Evolutionary conservation across 2,888 invertebrate species (phyloP), one percentile per base, ranked within the genome.

Genomic region (Ophion ellenae): DNA sequence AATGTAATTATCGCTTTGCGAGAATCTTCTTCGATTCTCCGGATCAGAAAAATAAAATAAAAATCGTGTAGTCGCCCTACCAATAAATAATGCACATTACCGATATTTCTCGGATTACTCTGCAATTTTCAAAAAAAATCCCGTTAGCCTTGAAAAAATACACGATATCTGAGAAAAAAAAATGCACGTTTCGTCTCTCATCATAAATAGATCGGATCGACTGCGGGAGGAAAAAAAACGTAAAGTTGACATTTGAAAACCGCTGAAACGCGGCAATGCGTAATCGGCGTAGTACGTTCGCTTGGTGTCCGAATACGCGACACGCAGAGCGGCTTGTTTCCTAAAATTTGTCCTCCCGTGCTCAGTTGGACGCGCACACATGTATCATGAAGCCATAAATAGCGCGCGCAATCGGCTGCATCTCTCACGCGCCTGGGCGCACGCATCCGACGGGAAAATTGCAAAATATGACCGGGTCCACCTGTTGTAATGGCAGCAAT

Each of bases 401-500:
- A 91, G 90, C 84, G 71, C 64, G 85, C 81, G 89, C 88, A 91
- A 90, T 91, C 90, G 90, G 88, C 86, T 76, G 88, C 88, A 89
- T 89, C 90, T 90, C 90, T 90, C 89, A 86, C 82, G 66, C 86
- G 77, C 83, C 87, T 84, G 83, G 83, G 71, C 76, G 63, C 87
- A 84, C 87, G 89, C 88, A 89, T 88, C 89, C 88, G 90, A 89
- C 90, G 89, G 88, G 90, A 90, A 92, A 91, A 91, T 91, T 91
- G 88, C 91, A 85, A 91, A 91, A 92, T 92, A 92, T 89, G 89
- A 87, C 86, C 91, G 84, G 87, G 89, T 89, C 89, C 90, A 91
- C 88, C 91, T 91, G 90, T 89, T 90, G 90, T 91, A 92, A 92
- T 91, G 88, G 89, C 89, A 78, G 89, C 91, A 90, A 91, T 92